Base-by-base conservation (phyloP, 2,888 invertebrate genomes). In the Blera fallax region DNA sequence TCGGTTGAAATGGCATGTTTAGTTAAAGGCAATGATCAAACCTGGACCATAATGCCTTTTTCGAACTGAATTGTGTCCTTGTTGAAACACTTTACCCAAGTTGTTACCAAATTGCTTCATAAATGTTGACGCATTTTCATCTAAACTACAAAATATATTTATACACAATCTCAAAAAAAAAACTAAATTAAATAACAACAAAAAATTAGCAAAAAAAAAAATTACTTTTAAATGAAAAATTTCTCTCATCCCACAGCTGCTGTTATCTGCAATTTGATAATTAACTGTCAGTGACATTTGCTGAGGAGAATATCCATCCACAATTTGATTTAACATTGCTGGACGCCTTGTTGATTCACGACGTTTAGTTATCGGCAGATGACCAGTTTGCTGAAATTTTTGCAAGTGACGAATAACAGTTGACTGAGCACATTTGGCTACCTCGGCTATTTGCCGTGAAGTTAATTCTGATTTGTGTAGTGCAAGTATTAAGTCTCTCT, bases 351-450 rank as follows among this genome's bases (percentile, higher is more conserved):
- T 45, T 52, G 69, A 0, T 34, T 52, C 70, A 14, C 70, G 58
- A 69, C 77, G 62, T 52, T 69, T 43, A 32, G 70, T 70, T 43
- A 62, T 78, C 11, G 77, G 77, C 2, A 78, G 52, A 45, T 29
- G 78, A 64, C 78, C 72, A 18, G n/a, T 4, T 18, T 48, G 27
- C 64, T 79, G 62, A 72, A 79, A 79, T 72, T 56, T 79, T 72
- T 79, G 70, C 37, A 79, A 45, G n/a, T 72, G 62, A 14, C 78
- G 62, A 7, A 72, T 79, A 3, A 79, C 78, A 62, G 72, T 79
- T 14, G 78, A 64, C 11, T 79, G 72, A n/a, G 78, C 62, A 64
- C 78, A 79, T 14, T 72, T 11, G 52, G 34, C 78, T 24, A 34
- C 72, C 43, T 64, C 54, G 62, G 72, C 70, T 18, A 79, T 79